phyloP scores from a whole-genome alignment of 2,888 invertebrate species.

The Tachina lurida region DNA sequence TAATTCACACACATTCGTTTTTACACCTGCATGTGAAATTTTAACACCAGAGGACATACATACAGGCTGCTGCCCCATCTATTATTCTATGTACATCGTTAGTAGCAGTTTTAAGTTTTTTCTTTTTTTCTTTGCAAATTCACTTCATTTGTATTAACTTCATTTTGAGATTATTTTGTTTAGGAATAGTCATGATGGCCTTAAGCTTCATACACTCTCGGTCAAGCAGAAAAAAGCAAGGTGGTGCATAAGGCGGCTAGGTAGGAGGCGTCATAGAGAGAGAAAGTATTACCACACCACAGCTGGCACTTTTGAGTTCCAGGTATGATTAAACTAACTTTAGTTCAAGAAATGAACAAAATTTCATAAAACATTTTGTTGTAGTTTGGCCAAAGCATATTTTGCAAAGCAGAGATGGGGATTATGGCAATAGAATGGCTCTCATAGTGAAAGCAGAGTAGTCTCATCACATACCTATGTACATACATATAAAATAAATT shows the following conservation, averaged over 20 bases:
- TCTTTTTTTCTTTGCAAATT: neutral
- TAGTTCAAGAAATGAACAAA: conserved; percentile 11
- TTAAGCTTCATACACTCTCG: neutral
- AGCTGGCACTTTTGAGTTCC: neutral
- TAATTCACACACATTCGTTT: neutral
- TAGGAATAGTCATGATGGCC: neutral
- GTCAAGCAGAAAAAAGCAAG: neutral
- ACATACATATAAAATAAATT: too few relatives aligned
- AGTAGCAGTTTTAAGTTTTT: too few relatives aligned
- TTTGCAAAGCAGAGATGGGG: conserved; percentile 9
- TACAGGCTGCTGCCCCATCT: too few relatives aligned
- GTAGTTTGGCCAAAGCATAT: conserved; percentile 26
- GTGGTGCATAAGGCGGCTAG: too few relatives aligned
- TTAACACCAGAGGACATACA: too few relatives aligned
- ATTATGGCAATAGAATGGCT: neutral
- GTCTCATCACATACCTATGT: too few relatives aligned
- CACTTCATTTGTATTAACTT: conserved; percentile 18
- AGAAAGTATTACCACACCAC: neutral
- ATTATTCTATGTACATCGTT: too few relatives aligned
- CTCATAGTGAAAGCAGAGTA: too few relatives aligned
- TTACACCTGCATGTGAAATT: neutral
- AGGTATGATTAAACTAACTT: conserved; percentile 4
- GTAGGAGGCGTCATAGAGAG: neutral
- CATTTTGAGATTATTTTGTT: conserved; percentile 37
- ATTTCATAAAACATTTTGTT: conserved; percentile 44